phyloP scores from a whole-genome alignment of 2,797 vertebrate genomes.

The Pterois miles region DNA sequence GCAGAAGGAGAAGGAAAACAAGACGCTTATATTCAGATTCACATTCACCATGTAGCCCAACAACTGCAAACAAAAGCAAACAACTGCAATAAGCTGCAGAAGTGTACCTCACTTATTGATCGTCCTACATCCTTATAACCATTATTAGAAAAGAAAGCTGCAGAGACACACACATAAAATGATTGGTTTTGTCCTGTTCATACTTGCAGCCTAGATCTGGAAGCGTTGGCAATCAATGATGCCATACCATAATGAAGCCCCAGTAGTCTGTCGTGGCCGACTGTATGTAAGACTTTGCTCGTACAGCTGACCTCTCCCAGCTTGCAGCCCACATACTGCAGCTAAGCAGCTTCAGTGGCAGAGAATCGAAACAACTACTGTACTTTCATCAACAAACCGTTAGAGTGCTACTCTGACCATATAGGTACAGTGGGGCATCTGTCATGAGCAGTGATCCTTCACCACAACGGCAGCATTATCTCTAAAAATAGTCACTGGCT shows the following conservation, averaged over 20 bases:
- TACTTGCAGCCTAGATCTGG: slow-evolving; percentile 5
- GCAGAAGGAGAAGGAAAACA: not conserved
- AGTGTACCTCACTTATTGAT: not conserved
- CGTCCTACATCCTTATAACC: not conserved
- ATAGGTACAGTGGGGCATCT: slow-evolving; percentile 20
- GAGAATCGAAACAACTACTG: slow-evolving; percentile 13
- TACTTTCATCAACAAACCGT: slow-evolving; percentile 26
- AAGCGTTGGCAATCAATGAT: slow-evolving; percentile 49
- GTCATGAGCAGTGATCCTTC: slow-evolving; percentile 48
- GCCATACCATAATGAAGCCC: slow-evolving; percentile 61
- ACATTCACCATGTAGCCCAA: not conserved
- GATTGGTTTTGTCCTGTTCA: slow-evolving; percentile 45
- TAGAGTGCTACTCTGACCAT: slow-evolving; percentile 43
- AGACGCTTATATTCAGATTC: slow-evolving; percentile 1
- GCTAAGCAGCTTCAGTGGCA: slow-evolving; percentile 8
- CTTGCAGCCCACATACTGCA: slow-evolving; percentile 27
- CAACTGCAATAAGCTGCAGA: not conserved
- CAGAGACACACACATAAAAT: slow-evolving; percentile 25
- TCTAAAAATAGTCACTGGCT: slow-evolving; percentile 61
- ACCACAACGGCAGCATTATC: slow-evolving; percentile 27
- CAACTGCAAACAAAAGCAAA: not conserved
- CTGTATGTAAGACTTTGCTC: slow-evolving; percentile 16
- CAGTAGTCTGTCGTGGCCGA: slow-evolving; percentile 23
- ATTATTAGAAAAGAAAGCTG: slow-evolving; percentile 9
- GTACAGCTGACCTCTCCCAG: slow-evolving; percentile 37